Percentiles rank a stretch among this genome's conserved stretches.
Evolutionary conservation across 2,888 invertebrate genomes (phyloP).

Genomic region (Leistus spinibarbis): DNA sequence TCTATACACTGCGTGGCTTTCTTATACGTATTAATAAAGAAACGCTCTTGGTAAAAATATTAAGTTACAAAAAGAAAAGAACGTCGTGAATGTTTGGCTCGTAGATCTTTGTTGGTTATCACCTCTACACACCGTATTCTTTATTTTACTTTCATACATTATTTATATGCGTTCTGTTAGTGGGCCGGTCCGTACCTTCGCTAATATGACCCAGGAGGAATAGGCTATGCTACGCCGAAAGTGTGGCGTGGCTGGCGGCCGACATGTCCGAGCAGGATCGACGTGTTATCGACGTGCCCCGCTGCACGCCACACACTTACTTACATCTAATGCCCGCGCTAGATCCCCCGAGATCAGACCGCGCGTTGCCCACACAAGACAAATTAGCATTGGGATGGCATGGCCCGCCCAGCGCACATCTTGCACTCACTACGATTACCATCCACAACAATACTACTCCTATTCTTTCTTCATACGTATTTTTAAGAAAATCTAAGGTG

Average conservation of each 20-base stretch:
- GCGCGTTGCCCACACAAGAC: constrained; percentile 16
- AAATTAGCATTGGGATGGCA: constrained; percentile 35
- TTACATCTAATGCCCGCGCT: not conserved
- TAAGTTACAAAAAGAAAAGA: too few species aligned
- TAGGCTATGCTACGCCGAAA: too few species aligned
- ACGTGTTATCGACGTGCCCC: not conserved
- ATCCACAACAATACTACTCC: too few species aligned
- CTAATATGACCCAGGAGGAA: not conserved
- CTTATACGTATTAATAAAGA: too few species aligned
- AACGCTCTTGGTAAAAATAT: too few species aligned
- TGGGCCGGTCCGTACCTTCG: not conserved
- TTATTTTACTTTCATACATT: not conserved
- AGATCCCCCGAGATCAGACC: not conserved
- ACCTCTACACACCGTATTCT: too few species aligned
- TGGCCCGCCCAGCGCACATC: too few species aligned
- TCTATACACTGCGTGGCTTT: too few species aligned
- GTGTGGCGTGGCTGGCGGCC: not conserved
- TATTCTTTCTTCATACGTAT: too few species aligned
- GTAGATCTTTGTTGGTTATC: not conserved
- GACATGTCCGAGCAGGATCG: not conserved
- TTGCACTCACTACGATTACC: too few species aligned
- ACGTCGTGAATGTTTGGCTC: too few species aligned
- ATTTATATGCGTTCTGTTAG: not conserved
- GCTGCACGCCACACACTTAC: not conserved
- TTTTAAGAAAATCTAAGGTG: too few species aligned